Conservation (phyloP, 2,888 invertebrate species). For the Timema cristinae region DNA sequence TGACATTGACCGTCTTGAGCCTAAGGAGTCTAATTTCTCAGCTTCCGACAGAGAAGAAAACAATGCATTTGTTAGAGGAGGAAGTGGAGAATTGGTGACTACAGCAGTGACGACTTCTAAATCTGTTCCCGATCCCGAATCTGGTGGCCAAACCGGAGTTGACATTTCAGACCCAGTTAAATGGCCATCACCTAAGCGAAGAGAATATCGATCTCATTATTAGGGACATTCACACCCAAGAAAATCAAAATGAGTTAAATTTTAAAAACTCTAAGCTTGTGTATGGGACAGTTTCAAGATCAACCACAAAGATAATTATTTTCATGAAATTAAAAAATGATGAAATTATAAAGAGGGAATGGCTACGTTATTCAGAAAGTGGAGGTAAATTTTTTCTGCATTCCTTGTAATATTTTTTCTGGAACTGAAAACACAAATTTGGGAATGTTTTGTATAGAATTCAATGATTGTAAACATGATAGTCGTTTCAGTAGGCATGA, state of each 20-base stretch:
- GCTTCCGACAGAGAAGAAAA: no score
- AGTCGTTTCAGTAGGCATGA: slow-evolving; percentile 2
- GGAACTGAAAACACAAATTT: neutral
- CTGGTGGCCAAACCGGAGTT: neutral
- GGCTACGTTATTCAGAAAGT: neutral
- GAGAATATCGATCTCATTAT: neutral
- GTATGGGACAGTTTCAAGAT: slow-evolving; percentile 3
- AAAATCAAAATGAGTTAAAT: neutral
- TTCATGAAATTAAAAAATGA: neutral
- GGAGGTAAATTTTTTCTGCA: neutral
- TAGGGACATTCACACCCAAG: neutral
- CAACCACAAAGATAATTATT: neutral
- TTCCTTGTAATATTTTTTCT: neutral
- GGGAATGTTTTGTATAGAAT: neutral
- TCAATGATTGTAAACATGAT: neutral
- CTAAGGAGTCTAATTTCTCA: no score
- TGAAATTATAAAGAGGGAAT: neutral
- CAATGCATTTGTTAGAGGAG: no score
- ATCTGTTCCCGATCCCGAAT: neutral
- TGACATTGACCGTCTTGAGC: no score
- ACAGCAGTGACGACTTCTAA: no score
- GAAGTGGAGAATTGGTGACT: no score
- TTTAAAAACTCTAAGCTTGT: neutral
- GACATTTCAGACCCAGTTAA: neutral
- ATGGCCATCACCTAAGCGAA: neutral